phyloP scores from a whole-genome alignment of 2,797 vertebrate genomes.

The Micromesistius poutassou region DNA sequence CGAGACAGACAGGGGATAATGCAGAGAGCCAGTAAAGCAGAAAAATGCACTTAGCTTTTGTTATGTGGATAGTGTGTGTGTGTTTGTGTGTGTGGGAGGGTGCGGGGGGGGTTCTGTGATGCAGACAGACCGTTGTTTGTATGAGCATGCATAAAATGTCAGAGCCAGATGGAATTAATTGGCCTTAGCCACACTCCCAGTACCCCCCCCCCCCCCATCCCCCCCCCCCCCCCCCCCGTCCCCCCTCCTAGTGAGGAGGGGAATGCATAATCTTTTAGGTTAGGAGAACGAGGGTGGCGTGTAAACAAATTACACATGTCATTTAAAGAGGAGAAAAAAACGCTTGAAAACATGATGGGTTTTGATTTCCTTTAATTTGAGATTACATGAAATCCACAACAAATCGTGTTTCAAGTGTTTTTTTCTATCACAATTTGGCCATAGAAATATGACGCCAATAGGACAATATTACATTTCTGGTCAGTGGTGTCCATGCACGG shows the following conservation, averaged over 20 bases:
- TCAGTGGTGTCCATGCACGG: too few species aligned
- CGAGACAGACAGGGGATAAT: conserved; percentile 36
- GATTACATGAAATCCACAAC: too few species aligned
- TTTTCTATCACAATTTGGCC: too few species aligned
- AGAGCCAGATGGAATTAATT: conserved; percentile 38
- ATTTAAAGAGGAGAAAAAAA: too few species aligned
- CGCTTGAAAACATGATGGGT: too few species aligned
- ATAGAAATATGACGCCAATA: too few species aligned
- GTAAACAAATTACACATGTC: background rate
- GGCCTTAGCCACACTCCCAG: conserved; percentile 21
- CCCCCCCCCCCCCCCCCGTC: too few species aligned
- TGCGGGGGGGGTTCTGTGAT: conserved; percentile 25
- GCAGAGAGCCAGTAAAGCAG: conserved; percentile 52
- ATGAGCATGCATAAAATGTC: conserved; percentile 31
- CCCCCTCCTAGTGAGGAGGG: conserved; percentile 16
- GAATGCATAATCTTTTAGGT: conserved; percentile 49
- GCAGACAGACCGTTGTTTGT: conserved; percentile 39
- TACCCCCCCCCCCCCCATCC: too few species aligned
- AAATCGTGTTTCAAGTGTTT: too few species aligned
- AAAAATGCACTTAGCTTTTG: conserved; percentile 58
- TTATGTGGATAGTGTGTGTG: conserved; percentile 21
- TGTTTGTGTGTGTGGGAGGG: too few species aligned
- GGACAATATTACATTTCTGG: too few species aligned
- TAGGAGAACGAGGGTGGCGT: conserved; percentile 42
- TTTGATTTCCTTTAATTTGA: too few species aligned